Evolutionary conservation across 1,140 invertebrate species (phyloP).

Genomic region (Drosophila nikananu): DNA sequence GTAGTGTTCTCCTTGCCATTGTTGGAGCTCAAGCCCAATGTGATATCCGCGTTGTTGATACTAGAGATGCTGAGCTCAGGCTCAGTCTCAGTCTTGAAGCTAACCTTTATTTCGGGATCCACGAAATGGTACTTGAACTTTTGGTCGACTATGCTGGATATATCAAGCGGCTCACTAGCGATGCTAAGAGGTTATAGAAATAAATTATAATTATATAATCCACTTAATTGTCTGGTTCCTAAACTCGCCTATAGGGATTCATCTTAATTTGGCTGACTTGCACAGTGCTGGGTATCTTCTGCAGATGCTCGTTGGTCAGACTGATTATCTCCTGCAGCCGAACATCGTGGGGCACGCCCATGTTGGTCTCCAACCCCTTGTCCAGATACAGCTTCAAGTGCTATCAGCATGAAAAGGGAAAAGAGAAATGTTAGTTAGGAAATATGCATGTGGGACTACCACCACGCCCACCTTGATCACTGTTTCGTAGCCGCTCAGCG

Average conservation of each 20-base stretch:
- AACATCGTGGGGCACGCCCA: conserved; percentile 32
- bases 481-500: conserved; percentile 50
- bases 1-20: conserved; percentile 6
- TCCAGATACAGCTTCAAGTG: conserved; percentile 36
- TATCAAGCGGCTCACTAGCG: not conserved
- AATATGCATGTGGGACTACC: not conserved
- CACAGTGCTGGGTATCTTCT: conserved; percentile 57
- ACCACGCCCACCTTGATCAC: conserved; percentile 50
- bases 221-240: not conserved
- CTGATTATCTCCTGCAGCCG: conserved; percentile 39
- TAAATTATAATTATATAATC: not conserved
- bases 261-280: conserved; percentile 35
- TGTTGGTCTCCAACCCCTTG: not conserved
- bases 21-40: conserved; percentile 1
- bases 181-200: conserved; percentile 21
- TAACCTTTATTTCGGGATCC: conserved; percentile 42
- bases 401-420: conserved; percentile 12
- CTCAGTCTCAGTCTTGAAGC: conserved; percentile 19
- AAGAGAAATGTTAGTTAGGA: not conserved
- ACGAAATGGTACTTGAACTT: conserved; percentile 28
- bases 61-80: not conserved
- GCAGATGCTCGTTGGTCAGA: conserved; percentile 33
- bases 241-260: conserved; percentile 67
- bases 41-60: not conserved
- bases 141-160: not conserved